Conservation (phyloP, 2,113 vertebrate genomes). For the mouse (Mus musculus) region DNA sequence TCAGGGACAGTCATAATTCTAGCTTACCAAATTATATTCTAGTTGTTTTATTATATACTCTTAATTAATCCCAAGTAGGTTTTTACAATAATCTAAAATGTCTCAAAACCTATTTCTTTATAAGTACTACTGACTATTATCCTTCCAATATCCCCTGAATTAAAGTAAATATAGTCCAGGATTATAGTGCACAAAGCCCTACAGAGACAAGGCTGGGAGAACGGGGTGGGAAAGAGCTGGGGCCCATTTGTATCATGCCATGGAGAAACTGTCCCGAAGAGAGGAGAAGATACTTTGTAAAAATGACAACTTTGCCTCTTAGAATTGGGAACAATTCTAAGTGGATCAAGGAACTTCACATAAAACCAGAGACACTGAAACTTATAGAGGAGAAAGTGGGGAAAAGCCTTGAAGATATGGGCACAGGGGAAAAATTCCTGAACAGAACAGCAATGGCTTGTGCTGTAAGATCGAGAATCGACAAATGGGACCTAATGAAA, state of each 20-base stretch:
- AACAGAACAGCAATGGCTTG: no score
- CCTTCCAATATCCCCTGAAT: conserved; percentile 84
- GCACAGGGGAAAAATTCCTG: no score
- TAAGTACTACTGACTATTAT: conserved; percentile 85
- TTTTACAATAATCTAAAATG: conserved; percentile 82
- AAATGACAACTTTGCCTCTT: conserved; percentile 85
- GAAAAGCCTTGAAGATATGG: no score
- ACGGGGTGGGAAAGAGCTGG: neutral
- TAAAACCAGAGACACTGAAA: no score
- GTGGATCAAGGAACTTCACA: no score
- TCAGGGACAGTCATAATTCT: conserved; percentile 83
- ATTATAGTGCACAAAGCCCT: conserved; percentile 84
- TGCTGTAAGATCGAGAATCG: no score
- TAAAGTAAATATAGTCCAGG: conserved; percentile 83
- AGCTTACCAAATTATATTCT: conserved; percentile 82
- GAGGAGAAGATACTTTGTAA: conserved; percentile 81
- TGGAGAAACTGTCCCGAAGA: conserved; percentile 74
- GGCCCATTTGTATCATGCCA: conserved; percentile 78
- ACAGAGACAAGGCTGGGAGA: neutral
- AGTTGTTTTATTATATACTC: conserved; percentile 76
- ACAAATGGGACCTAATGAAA: no score
- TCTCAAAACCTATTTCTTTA: conserved; percentile 83
- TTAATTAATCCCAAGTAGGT: conserved; percentile 84
- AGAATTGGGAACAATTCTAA: no score
- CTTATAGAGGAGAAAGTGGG: no score